phyloP scores from a whole-genome alignment of 2,888 invertebrate species.

The Acrobasis repandana region DNA sequence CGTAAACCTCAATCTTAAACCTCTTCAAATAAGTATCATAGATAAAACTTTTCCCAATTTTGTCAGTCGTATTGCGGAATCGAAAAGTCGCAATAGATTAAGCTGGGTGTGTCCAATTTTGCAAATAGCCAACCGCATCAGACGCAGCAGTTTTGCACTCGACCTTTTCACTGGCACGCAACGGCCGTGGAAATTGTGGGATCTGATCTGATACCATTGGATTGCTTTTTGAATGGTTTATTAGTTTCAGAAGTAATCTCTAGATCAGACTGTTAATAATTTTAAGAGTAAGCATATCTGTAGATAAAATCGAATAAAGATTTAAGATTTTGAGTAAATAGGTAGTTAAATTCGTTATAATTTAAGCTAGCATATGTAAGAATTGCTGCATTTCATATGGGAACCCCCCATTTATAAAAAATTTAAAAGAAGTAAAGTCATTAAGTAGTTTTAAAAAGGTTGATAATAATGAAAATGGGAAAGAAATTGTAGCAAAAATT shows the following conservation, averaged over 20 bases:
- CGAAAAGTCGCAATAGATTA: not conserved
- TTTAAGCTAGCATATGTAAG: too few relatives aligned
- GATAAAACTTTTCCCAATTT: not conserved
- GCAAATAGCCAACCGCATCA: conserved; percentile 18
- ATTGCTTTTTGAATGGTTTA: conserved; percentile 5
- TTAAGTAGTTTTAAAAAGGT: too few relatives aligned
- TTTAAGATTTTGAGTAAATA: too few relatives aligned
- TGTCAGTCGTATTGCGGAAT: not conserved
- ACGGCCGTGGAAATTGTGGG: conserved; percentile 11
- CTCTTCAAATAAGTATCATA: too few relatives aligned
- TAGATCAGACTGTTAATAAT: not conserved
- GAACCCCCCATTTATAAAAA: too few relatives aligned
- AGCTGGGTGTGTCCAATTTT: conserved; percentile 21
- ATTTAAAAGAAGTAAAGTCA: too few relatives aligned
- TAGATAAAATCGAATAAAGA: too few relatives aligned
- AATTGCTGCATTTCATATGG: too few relatives aligned
- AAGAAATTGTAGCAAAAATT: not conserved
- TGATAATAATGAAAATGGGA: not conserved
- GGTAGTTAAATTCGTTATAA: too few relatives aligned
- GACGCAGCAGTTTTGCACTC: conserved; percentile 9
- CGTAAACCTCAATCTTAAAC: too few relatives aligned
- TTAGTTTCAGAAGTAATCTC: not conserved
- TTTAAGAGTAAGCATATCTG: too few relatives aligned
- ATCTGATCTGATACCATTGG: not conserved
- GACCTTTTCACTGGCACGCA: conserved; percentile 18